Conservation (phyloP, 2,797 vertebrate genomes). For the Bovichtus diacanthus region DNA sequence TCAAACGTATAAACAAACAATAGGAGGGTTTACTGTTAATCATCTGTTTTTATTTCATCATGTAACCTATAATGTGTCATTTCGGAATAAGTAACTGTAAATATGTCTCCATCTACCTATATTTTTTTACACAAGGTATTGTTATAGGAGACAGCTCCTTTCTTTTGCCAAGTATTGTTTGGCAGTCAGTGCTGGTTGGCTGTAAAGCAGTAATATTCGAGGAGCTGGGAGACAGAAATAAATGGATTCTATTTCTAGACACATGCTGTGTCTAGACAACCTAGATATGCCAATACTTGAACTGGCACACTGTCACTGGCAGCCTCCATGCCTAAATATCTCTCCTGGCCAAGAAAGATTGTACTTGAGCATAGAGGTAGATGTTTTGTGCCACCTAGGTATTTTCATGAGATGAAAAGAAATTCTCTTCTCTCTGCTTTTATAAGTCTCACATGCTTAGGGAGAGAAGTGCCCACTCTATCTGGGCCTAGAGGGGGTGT, state of each 20-base stretch:
- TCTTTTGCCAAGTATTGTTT: conserved; percentile 22
- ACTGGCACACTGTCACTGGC: conserved; percentile 45
- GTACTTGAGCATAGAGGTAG: conserved; percentile 23
- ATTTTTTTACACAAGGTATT: neutral
- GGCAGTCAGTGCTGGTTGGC: conserved; percentile 34
- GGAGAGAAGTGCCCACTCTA: conserved; percentile 17
- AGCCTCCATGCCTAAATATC: conserved; percentile 33
- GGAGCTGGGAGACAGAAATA: conserved; percentile 53
- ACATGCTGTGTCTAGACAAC: conserved; percentile 64
- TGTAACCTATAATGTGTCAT: neutral
- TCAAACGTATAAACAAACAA: neutral
- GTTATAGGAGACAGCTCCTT: conserved; percentile 8
- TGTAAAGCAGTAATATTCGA: conserved; percentile 31
- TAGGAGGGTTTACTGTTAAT: neutral
- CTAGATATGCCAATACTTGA: conserved; percentile 62
- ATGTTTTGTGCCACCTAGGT: conserved; percentile 21
- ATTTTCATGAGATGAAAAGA: conserved; percentile 47
- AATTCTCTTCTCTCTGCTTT: conserved; percentile 21
- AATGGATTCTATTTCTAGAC: conserved; percentile 64
- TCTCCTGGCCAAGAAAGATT: conserved; percentile 34
- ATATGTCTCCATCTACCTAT: neutral
- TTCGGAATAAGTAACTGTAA: neutral
- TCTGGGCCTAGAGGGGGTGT: conserved; percentile 3
- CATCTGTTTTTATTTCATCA: neutral
- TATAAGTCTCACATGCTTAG: conserved; percentile 7